These are phyloP conservation scores for Struthio camelus DNA, from an alignment of 2,113 vertebrate species.

Conservation along the genomic window DNA sequence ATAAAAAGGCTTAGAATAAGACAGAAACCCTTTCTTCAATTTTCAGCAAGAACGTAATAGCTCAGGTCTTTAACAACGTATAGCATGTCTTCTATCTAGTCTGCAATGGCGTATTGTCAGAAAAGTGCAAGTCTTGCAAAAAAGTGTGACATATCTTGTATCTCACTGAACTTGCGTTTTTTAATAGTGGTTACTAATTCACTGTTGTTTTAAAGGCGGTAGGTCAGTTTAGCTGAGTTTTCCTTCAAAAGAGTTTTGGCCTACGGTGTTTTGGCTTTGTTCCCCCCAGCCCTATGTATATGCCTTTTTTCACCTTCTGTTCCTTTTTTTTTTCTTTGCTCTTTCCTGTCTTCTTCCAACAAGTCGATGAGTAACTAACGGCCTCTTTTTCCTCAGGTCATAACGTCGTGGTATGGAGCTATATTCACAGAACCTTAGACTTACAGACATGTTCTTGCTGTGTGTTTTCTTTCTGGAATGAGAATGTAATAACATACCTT, in stretches of 20 bases:
- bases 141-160: background rate
- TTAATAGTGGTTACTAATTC: background rate
- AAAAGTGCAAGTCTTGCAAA: background rate
- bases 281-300: background rate
- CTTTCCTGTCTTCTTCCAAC: background rate
- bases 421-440: background rate
- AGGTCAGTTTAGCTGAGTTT: background rate
- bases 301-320: background rate
- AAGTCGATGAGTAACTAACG: background rate
- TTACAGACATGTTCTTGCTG: background rate
- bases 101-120: background rate
- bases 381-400: background rate
- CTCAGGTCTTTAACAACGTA: background rate
- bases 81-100: background rate
- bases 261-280: background rate
- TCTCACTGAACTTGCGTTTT: background rate
- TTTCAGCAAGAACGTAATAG: background rate
- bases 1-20: background rate
- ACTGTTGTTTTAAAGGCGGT: background rate
- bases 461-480: background rate
- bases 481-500: background rate
- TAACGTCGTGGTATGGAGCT: background rate
- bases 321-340: background rate
- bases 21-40: background rate
- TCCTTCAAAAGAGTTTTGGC: background rate